These are phyloP conservation scores for Astropecten irregularis DNA, from an alignment of 53 echinoderm and acorn worm genomes.

Conservation along the genomic window DNA sequence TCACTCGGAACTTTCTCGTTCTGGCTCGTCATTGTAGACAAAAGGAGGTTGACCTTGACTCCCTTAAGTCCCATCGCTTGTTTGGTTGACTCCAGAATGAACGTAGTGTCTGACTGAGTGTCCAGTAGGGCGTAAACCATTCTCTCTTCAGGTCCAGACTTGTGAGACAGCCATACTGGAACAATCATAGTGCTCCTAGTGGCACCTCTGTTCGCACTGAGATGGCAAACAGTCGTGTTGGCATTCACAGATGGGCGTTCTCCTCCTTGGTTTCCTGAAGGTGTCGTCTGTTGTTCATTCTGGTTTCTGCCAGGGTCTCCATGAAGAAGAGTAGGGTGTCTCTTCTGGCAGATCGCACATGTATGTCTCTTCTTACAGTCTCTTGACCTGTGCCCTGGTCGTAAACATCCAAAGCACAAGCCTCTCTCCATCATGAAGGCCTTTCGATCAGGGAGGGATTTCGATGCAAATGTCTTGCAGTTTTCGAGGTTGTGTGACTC, in stretches of 20 bases:
- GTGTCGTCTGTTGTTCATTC: background rate
- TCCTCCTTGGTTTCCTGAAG: background rate
- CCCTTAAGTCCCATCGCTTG: background rate
- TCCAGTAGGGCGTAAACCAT: conserved; percentile 19
- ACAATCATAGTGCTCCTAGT: conserved; percentile 14
- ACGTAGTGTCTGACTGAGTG: conserved; percentile 15
- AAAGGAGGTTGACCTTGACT: background rate
- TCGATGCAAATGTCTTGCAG: conserved; percentile 37
- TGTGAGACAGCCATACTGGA: conserved; percentile 17
- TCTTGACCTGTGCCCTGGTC: conserved; percentile 59
- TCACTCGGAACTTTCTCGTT: background rate
- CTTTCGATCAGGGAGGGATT: conserved; percentile 8
- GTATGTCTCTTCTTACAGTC: conserved; percentile 45
- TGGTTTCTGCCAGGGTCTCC: background rate
- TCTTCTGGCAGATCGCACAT: conserved; percentile 53
- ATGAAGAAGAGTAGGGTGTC: conserved; percentile 74
- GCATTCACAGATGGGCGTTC: background rate
- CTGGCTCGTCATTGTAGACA: conserved; percentile 20
- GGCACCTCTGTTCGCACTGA: background rate
- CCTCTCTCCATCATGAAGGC: conserved; percentile 26
- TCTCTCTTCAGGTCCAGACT: background rate
- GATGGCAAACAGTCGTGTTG: background rate
- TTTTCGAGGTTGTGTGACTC: conserved; percentile 31
- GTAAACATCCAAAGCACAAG: conserved; percentile 65
- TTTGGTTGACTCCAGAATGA: conserved; percentile 2